Evolutionary conservation across 2,888 invertebrate species (phyloP), one percentile per base, ranked within the genome.

Genomic region (Nesidiocoris tenuis): DNA sequence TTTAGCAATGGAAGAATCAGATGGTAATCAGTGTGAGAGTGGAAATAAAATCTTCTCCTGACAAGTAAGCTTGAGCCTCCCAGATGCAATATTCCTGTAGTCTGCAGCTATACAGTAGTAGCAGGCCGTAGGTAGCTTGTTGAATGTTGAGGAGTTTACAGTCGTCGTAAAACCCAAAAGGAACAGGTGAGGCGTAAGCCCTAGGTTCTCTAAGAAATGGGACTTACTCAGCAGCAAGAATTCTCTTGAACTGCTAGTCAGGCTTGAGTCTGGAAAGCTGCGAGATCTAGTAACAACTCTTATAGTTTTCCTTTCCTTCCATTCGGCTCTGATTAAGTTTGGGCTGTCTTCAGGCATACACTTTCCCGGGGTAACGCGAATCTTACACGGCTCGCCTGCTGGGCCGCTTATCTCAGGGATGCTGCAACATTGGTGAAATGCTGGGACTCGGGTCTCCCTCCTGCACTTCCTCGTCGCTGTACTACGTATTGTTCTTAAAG

Each of bases 311-410:
- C 24, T n/a, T 65, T 39, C 65, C 23, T 64, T 65, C 65, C 18
- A n/a, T 39, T 25, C 2, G 65, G 25, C 65, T 39, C 39, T 65
- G 65, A 65, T 65, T 65, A 65, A 39, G 65, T 65, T 39, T 39
- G 65, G 65, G 25, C 65, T n/a, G n/a, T n/a, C 39, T 65, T 39
- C 17, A 9, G 25, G 39, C 65, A 65, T 65, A 65, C 65, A 65
- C 39, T 65, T 65, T 39, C 39, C 39, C 39, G 25, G 39, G 39
- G 39, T 39, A 12, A 39, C 39, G 39, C 39, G 39, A 39, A 39
- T 39, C 39, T 39, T 39, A 39, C 39, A 39, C 39, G 39, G 12
- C 39, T 39, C 12, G 39, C 5, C 39, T 39, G 39, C 39, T 39
- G 5, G 39, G 3, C 39, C 39, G 3, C 39, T 39, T 39, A 39